Base-by-base conservation (phyloP, 2,797 vertebrate species). In the Mus minutoides region DNA sequence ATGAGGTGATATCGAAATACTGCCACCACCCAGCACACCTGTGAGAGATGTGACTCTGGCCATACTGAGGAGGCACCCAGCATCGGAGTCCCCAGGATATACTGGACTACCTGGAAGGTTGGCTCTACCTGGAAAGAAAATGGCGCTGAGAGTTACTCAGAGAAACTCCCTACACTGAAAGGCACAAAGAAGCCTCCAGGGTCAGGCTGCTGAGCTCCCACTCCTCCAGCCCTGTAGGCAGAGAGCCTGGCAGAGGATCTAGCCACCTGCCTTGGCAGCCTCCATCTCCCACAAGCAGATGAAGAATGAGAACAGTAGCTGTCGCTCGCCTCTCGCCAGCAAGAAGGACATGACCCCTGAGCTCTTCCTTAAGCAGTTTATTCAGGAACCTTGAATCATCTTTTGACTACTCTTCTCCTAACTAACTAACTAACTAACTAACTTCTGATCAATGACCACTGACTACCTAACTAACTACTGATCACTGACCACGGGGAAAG, bases 181-280 rank as follows among this genome's bases (percentile, higher is more conserved):
- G 3, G 26, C 40, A 37, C 1, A 5, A 11, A 43, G 52, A 26
- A 21, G n/a, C 54, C 0, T 6, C 1, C 10, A 1, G 34, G 58
- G 6, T 13, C 73, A 19, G 73, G 78, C 34, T 4, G 54, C 64
- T 10, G 46, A 58, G 19, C 40, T 1, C 52, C 34, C 34, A 4
- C 17, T 17, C 31, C 16, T 21, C n/a, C n/a, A 37, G 37, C 19
- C 6, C 31, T 8, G 0, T 12, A 49, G 49, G n/a, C 60, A 46
- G 90, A 31, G 60, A 31, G 52, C 40, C 4, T 4, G 43, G 77
- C 56, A 4, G 6, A 60, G 49, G 16, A 22, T 46, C n/a, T 22
- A 24, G 46, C 43, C 21, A 5, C 14, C 46, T 37, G 29, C 54
- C 52, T 43, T 40, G 24, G 34, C 3, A 76, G 49, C 40, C n/a